These are phyloP conservation scores for Dugesia japonica DNA, from an alignment of 2,888 invertebrate species.

Conservation along the genomic window DNA sequence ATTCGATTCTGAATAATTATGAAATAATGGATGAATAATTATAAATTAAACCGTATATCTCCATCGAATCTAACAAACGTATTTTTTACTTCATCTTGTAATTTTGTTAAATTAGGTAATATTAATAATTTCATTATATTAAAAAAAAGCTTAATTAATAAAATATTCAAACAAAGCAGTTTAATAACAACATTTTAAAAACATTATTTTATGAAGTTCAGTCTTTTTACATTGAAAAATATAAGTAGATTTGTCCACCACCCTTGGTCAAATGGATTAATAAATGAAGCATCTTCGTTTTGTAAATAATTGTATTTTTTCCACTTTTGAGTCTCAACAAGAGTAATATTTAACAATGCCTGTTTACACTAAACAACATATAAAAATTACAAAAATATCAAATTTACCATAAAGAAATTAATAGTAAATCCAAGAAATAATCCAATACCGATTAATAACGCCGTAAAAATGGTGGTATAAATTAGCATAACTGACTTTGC, in stretches of 20 bases:
- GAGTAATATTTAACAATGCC: background rate
- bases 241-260: slow-evolving; percentile 57
- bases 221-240: background rate
- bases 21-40: background rate
- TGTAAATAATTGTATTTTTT: slow-evolving; percentile 63
- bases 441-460: background rate
- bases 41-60: background rate
- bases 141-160: background rate
- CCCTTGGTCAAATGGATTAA: slow-evolving; percentile 78
- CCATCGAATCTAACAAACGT: background rate
- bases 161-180: background rate
- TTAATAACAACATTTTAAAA: too few relatives aligned
- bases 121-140: background rate
- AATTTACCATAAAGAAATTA: background rate
- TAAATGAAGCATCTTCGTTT: slow-evolving; percentile 70
- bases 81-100: slow-evolving; percentile 15
- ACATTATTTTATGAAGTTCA: background rate
- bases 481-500: background rate
- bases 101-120: background rate
- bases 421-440: background rate
- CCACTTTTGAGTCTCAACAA: background rate
- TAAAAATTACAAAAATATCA: background rate
- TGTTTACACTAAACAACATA: background rate
- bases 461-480: background rate
- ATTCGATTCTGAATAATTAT: background rate